These are phyloP conservation scores for Nothocercus julius DNA, from an alignment of 2,113 vertebrate species.

Conservation along the genomic window DNA sequence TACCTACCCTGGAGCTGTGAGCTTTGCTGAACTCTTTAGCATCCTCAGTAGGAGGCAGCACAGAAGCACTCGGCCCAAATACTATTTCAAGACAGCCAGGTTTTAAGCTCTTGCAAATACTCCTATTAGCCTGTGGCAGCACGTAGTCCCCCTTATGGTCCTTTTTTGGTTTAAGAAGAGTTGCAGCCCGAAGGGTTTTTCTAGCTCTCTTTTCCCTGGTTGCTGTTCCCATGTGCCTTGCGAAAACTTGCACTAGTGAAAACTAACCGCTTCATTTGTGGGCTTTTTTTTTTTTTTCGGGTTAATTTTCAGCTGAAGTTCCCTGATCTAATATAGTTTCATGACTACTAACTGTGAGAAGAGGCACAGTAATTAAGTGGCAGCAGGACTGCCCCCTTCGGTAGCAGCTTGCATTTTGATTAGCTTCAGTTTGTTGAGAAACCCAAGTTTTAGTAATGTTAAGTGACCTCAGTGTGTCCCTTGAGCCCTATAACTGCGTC, in stretches of 20 bases:
- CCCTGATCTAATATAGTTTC: not conserved
- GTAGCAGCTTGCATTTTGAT: accelerated
- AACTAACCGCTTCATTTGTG: conserved; percentile 7
- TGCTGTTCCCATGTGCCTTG: not conserved
- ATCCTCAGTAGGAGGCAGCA: conserved; percentile 46
- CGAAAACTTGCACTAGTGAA: not conserved
- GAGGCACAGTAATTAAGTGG: not conserved
- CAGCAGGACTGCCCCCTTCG: not conserved
- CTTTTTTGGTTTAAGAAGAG: not conserved
- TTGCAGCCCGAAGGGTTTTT: not conserved
- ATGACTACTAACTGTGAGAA: not conserved
- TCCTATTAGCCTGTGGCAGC: accelerated
- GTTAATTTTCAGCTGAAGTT: conserved; percentile 30
- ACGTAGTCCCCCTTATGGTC: not conserved
- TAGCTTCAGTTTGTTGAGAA: not conserved
- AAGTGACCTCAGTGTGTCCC: not conserved
- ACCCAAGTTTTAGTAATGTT: not conserved
- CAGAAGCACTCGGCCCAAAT: not conserved
- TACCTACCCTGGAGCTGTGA: not conserved
- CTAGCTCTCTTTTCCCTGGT: not conserved
- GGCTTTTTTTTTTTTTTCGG: not conserved
- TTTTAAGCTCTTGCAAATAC: not conserved
- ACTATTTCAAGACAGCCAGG: not conserved
- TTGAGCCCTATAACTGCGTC: accelerated
- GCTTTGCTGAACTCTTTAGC: conserved; percentile 15